phyloP scores from a whole-genome alignment of 1,140 invertebrate species.

The Calliopsis andreniformis region DNA sequence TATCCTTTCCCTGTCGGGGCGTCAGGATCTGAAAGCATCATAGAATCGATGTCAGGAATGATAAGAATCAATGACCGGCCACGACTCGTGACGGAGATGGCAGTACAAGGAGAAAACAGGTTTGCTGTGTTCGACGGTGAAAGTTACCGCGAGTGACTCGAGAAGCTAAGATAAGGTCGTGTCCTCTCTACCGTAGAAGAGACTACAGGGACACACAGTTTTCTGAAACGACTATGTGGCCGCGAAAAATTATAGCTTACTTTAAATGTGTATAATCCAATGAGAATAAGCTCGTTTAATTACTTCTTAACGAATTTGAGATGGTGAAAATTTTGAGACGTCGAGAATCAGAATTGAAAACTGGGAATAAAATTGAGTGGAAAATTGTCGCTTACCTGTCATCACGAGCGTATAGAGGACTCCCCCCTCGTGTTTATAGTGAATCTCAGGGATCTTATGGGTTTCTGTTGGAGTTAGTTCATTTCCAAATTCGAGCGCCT shows the following conservation, averaged over 20 bases:
- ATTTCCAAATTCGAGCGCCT: constrained; percentile 81
- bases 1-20: constrained; percentile 82
- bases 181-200: not conserved
- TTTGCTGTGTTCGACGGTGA: constrained; percentile 49
- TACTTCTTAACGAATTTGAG: too few relatives aligned
- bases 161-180: constrained; percentile 1
- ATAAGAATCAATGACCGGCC: not conserved
- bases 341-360: too few relatives aligned
- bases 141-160: constrained; percentile 37
- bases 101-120: constrained; percentile 48
- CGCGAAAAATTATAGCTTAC: too few relatives aligned
- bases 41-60: not conserved
- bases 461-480: constrained; percentile 81
- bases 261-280: too few relatives aligned
- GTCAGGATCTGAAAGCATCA: constrained; percentile 83
- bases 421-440: constrained; percentile 80
- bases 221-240: too few relatives aligned
- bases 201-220: too few relatives aligned
- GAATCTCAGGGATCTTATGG: constrained; percentile 76
- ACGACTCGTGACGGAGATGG: not conserved
- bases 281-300: too few relatives aligned
- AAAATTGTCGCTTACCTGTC: constrained; percentile 78
- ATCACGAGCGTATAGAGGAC: constrained; percentile 84
- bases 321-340: too few relatives aligned
- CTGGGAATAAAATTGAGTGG: too few relatives aligned